phyloP scores from a whole-genome alignment of 1,140 invertebrate genomes.

The Formica exsecta region DNA sequence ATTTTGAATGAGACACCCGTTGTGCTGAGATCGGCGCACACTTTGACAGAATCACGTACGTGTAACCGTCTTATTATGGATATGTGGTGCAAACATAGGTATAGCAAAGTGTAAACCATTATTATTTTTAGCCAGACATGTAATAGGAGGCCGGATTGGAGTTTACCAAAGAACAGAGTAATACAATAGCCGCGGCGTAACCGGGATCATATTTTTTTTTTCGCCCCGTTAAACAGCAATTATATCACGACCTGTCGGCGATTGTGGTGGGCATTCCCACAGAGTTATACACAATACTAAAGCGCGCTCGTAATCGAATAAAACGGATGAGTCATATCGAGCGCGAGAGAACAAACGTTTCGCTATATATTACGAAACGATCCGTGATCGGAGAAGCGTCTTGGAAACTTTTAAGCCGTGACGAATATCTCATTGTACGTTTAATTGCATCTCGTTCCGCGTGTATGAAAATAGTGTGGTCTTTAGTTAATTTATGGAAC shows the following conservation, averaged over 20 bases:
- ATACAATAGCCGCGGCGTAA: conserved; percentile 64
- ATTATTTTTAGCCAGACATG: conserved; percentile 81
- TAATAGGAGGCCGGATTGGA: conserved; percentile 70
- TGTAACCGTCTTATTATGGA: conserved; percentile 72
- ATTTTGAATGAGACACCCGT: conserved; percentile 67
- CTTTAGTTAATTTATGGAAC: conserved; percentile 62
- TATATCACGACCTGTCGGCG: conserved; percentile 46
- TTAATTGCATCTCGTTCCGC: conserved; percentile 49
- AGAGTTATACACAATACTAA: conserved; percentile 4
- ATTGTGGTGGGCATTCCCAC: neutral
- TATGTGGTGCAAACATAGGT: conserved; percentile 79
- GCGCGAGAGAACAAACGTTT: conserved; percentile 11
- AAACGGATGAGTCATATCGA: conserved; percentile 28
- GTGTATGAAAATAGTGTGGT: neutral
- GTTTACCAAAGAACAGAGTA: conserved; percentile 66
- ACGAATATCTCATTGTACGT: conserved; percentile 57
- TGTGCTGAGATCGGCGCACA: conserved; percentile 62
- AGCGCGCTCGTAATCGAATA: neutral
- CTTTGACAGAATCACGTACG: conserved; percentile 50
- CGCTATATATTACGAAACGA: conserved; percentile 25
- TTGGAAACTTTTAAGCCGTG: conserved; percentile 12
- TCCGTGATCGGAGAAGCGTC: neutral
- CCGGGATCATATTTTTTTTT: conserved; percentile 48
- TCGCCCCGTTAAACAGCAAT: conserved; percentile 51
- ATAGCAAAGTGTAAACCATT: conserved; percentile 81